Evolutionary conservation across 2,113 vertebrate genomes (phyloP), one percentile per base, ranked within the genome.

Genomic region (Erythrolamprus reginae): DNA sequence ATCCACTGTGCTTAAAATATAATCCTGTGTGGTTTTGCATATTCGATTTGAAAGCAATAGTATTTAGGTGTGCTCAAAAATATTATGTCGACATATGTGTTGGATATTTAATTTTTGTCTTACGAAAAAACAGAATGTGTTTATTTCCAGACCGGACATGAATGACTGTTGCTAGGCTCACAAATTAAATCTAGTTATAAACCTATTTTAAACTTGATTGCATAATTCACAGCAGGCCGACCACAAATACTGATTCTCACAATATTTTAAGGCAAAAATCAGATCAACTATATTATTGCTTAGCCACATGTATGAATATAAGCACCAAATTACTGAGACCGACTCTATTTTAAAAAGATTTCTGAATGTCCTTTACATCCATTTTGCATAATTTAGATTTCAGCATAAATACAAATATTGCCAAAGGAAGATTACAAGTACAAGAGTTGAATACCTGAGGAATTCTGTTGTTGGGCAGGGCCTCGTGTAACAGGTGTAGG

Each of bases 391-490:
- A 82, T 6, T n/a, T 42, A 90, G 38, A 91, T 9, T 42, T 42
- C 33, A 65, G 1, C 85, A 87, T 8, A 77, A n/a, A 65, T 0
- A 0, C 4, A 38, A n/a, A n/a, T n/a, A 33, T 83, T 82, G 89
- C 87, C 45, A n/a, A n/a, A 92, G 45, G 26, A 48, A 86, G 89
- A 13, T 1, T 92, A 1, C 6, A 33, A 47, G n/a, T 48, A 48
- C 23, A n/a, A 52, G 53, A 55, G 3, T 33, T 92, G 56, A 83
- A 88, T 96, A 98, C 98, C 98, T 98, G 98, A 97, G 61, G 98
- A 98, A 95, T 98, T 99, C 93, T 98, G 98, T 89, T 98, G 98
- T 97, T 98, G 97, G 95, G 98, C 92, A 65, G 97, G 93, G 51
- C 97, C 98, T 94, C 98, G 97, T 91, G 97, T 97, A 93, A 96